These are phyloP conservation scores for Onychostruthus taczanowskii DNA, from an alignment of 2,113 vertebrate genomes.

Conservation along the genomic window DNA sequence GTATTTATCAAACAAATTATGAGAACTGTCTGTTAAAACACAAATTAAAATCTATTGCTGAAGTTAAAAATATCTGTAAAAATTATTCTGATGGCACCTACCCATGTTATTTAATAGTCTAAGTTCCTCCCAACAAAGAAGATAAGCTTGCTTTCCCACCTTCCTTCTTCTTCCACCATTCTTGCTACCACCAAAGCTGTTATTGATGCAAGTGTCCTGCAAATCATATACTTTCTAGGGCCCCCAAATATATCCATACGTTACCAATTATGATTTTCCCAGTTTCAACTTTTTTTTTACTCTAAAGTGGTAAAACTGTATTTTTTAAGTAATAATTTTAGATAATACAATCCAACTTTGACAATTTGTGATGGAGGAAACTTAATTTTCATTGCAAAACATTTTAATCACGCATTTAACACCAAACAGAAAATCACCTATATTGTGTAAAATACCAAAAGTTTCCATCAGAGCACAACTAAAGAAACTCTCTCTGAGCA, in stretches of 20 bases:
- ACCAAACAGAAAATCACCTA: neutral
- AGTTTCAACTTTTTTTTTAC: neutral
- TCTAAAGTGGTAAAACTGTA: neutral
- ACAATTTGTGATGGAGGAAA: neutral
- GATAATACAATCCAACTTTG: neutral
- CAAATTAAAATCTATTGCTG: neutral
- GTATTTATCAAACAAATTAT: neutral
- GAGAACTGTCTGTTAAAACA: neutral
- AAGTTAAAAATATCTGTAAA: neutral
- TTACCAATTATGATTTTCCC: neutral
- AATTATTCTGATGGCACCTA: neutral
- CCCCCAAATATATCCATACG: neutral
- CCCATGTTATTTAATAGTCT: neutral
- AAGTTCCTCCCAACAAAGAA: neutral
- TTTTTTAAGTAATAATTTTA: neutral
- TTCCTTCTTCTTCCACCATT: neutral
- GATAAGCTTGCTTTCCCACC: neutral
- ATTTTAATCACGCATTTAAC: neutral
- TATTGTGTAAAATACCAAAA: neutral
- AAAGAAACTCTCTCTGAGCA: neutral
- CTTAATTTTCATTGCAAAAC: neutral
- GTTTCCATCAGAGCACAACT: neutral
- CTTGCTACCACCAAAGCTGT: neutral
- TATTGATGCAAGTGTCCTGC: neutral
- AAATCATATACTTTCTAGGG: neutral